Evolutionary conservation across 92 coral and sea anemone species (phyloP), one percentile per base, ranked within the genome.

Genomic region (Siderastrea siderea): DNA sequence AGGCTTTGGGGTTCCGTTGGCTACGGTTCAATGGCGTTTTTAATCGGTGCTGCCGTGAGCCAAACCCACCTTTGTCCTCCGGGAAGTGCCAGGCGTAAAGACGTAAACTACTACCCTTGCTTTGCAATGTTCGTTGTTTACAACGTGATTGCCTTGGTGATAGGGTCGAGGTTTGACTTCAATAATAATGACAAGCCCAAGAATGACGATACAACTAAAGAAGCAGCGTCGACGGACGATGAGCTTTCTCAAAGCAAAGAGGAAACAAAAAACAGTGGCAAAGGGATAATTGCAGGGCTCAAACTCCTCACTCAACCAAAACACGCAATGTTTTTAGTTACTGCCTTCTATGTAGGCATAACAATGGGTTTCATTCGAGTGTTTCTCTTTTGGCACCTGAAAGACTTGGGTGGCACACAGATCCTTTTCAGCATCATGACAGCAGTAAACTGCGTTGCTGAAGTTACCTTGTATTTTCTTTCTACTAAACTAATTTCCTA

Each of bases 1-100:
- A 83, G 99, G 47, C 86, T 97, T 10, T 97, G 98, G 98, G 99
- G 99, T 13, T 97, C 99, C 46, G 91, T 95, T 13, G 99, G 99
- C 1, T 95, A 92, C 87, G 99, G 99, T 1, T 85, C 95, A 64
- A 93, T 94, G 88, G 98, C 99, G 4, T 97, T 97, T 81, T 78
- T 95, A 14, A 96, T 97, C 2, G 99, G 99, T 15, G 94, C 99
- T 5, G 96, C 99, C 7, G 94, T 97, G 16, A 97, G 99, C 78
- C 84, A 82, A 54, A 97, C 98, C 47, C 96, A 97, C 73, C 88
- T 97, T 7, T 97, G 99, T 77, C 98, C 98, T 8, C 96, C 95
- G 2, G 98, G 98, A 6, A 91, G 94, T 68, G 98, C 96, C 12
- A 93, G 90, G 54, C 89, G 93, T 47, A 97, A 96, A 68, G 98